These are phyloP conservation scores for Tenualosa ilisha DNA, from an alignment of 2,797 vertebrate species.

Conservation along the genomic window DNA sequence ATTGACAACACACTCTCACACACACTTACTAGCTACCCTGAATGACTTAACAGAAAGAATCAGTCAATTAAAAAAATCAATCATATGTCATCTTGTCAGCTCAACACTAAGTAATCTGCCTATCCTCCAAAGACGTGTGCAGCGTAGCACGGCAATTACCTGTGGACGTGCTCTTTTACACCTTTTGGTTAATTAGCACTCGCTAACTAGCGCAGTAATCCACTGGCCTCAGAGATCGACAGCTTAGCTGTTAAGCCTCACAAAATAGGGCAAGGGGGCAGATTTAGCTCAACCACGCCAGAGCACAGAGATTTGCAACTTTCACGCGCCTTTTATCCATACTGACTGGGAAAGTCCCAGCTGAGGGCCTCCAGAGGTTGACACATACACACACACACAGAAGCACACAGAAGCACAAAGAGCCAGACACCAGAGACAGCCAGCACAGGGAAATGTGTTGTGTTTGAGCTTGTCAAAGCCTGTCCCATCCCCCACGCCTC, in stretches of 20 bases:
- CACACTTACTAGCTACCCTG: not conserved
- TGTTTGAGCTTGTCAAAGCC: not conserved
- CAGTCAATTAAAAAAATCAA: not conserved
- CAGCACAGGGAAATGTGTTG: not conserved
- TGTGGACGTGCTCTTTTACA: not conserved
- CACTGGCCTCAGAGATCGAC: not conserved
- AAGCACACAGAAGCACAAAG: not conserved
- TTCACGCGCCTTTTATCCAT: not conserved
- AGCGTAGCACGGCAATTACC: not conserved
- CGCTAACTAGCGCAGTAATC: slow-evolving; percentile 26
- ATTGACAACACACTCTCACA: not conserved
- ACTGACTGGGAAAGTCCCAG: not conserved
- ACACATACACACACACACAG: not conserved
- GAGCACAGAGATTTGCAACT: not conserved
- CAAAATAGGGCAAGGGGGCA: not conserved
- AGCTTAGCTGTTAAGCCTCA: slow-evolving; percentile 19
- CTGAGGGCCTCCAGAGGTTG: not conserved
- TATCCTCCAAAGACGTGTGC: not conserved
- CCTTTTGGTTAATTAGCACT: slow-evolving; percentile 31
- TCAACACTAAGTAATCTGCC: not conserved
- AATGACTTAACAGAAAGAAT: not conserved
- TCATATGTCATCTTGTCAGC: not conserved
- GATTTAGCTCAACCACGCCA: not conserved
- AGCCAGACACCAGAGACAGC: not conserved
- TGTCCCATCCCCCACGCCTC: too few species aligned